Evolutionary conservation across 2,888 invertebrate genomes (phyloP).

Genomic region (Nebria brevicollis): DNA sequence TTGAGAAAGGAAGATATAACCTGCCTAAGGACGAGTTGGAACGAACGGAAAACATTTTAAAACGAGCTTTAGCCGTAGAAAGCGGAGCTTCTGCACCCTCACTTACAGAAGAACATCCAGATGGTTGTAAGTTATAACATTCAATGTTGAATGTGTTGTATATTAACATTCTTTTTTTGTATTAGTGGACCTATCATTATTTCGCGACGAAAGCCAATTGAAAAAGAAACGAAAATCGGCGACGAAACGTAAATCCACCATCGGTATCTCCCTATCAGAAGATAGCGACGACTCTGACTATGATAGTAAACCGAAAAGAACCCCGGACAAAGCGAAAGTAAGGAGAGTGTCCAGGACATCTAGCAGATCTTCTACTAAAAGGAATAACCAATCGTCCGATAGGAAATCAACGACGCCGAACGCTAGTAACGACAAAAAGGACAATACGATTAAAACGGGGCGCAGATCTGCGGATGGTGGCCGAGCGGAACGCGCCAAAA

Average conservation of each 20-base stretch:
- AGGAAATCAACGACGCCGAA: slow-evolving; percentile 35
- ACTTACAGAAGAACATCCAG: slow-evolving; percentile 85
- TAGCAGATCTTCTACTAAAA: slow-evolving; percentile 44
- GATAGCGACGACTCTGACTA: slow-evolving; percentile 25
- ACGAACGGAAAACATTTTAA: slow-evolving; percentile 84
- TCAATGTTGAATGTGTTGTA: slow-evolving; percentile 23
- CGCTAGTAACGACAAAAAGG: slow-evolving; percentile 39
- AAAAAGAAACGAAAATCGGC: slow-evolving; percentile 62
- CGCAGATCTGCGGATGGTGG: slow-evolving; percentile 48
- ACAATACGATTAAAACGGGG: slow-evolving; percentile 11
- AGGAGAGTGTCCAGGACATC: slow-evolving; percentile 52
- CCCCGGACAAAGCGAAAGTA: slow-evolving; percentile 55
- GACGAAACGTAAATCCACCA: slow-evolving; percentile 57
- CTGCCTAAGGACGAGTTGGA: slow-evolving; percentile 79
- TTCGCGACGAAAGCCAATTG: slow-evolving; percentile 84
- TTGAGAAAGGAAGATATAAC: slow-evolving; percentile 76
- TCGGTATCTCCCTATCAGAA: slow-evolving; percentile 46
- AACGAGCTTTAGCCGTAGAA: slow-evolving; percentile 84
- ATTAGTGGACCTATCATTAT: slow-evolving; percentile 83
- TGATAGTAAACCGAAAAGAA: slow-evolving; percentile 50
- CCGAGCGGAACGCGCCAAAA: slow-evolving; percentile 56
- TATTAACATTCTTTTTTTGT: slow-evolving; percentile 14
- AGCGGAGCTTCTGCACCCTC: slow-evolving; percentile 71
- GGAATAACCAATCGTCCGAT: slow-evolving; percentile 33
- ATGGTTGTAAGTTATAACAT: slow-evolving; percentile 74